Conservation (phyloP, 2,113 vertebrate species). For the Tapirus terrestris region DNA sequence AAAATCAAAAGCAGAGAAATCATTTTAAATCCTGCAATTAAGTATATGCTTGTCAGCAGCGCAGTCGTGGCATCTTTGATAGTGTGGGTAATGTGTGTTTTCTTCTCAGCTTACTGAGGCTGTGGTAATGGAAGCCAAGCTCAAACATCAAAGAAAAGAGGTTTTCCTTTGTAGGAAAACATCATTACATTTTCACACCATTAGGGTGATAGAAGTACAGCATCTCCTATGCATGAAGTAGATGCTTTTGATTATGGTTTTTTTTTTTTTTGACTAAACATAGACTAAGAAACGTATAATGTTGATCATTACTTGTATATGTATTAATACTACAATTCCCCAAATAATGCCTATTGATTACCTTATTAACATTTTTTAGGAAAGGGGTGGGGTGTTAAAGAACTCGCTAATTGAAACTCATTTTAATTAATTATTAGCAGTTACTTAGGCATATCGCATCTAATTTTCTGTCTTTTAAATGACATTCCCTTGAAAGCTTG, state of each 20-base stretch:
- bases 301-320: slow-evolving; percentile 63
- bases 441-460: slow-evolving; percentile 68
- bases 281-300: slow-evolving; percentile 37
- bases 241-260: slow-evolving; percentile 67
- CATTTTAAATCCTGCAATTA: slow-evolving; percentile 72
- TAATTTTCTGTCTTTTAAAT: slow-evolving; percentile 80
- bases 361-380: slow-evolving; percentile 62
- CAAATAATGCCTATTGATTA: slow-evolving; percentile 42
- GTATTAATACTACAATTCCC: slow-evolving; percentile 38
- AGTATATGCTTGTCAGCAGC: slow-evolving; percentile 67
- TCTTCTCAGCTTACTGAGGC: slow-evolving; percentile 49
- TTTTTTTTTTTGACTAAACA: slow-evolving; percentile 43
- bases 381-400: slow-evolving; percentile 51
- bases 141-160: slow-evolving; percentile 78
- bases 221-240: slow-evolving; percentile 75
- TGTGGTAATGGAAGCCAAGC: slow-evolving; percentile 72
- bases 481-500: slow-evolving; percentile 74
- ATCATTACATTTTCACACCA: slow-evolving; percentile 82
- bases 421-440: slow-evolving; percentile 82
- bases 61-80: slow-evolving; percentile 58
- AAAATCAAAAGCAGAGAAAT: slow-evolving; percentile 77
- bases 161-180: slow-evolving; percentile 77
- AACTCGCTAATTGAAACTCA: slow-evolving; percentile 75
- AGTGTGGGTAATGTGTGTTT: slow-evolving; percentile 63
- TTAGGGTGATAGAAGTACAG: slow-evolving; percentile 75